These are phyloP conservation scores for Leptinotarsa defecta DNA, from an alignment of 1,140 invertebrate species.

Conservation along the genomic window DNA sequence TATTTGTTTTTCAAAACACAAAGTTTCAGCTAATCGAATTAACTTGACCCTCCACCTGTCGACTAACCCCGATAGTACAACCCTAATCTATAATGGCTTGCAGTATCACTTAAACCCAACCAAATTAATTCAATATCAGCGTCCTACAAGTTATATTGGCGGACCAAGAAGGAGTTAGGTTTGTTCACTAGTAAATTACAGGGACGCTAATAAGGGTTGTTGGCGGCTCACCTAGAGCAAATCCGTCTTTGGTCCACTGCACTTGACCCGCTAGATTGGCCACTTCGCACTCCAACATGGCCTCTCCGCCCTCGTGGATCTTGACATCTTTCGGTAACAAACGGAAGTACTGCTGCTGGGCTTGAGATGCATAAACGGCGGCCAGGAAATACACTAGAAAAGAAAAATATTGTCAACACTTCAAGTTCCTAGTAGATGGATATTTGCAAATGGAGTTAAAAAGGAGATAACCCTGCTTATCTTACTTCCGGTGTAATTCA, in stretches of 20 bases:
- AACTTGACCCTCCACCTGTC: neutral
- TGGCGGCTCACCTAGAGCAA: constrained; percentile 77
- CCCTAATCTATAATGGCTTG: constrained; percentile 2
- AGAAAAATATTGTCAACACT: constrained; percentile 3
- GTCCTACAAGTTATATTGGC: constrained; percentile 2
- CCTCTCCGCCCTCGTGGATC: constrained; percentile 81
- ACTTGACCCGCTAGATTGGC: constrained; percentile 82
- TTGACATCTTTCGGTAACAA: constrained; percentile 75
- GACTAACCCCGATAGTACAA: neutral
- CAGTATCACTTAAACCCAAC: neutral
- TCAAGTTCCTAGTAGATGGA: neutral
- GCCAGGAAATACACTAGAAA: constrained; percentile 38
- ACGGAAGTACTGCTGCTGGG: constrained; percentile 79
- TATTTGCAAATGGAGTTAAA: too few species aligned
- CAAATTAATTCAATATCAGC: constrained; percentile 1
- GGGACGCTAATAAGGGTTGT: constrained; percentile 23
- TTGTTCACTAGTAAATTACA: neutral
- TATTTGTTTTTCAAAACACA: too few species aligned
- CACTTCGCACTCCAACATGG: constrained; percentile 83
- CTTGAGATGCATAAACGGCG: constrained; percentile 16
- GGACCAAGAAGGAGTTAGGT: neutral
- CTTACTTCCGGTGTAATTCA: too few species aligned
- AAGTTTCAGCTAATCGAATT: neutral
- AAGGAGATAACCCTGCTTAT: too few species aligned
- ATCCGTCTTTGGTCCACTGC: constrained; percentile 95